Evolutionary conservation across 2,797 vertebrate genomes (phyloP).

Genomic region (Eulemur mongoz): DNA sequence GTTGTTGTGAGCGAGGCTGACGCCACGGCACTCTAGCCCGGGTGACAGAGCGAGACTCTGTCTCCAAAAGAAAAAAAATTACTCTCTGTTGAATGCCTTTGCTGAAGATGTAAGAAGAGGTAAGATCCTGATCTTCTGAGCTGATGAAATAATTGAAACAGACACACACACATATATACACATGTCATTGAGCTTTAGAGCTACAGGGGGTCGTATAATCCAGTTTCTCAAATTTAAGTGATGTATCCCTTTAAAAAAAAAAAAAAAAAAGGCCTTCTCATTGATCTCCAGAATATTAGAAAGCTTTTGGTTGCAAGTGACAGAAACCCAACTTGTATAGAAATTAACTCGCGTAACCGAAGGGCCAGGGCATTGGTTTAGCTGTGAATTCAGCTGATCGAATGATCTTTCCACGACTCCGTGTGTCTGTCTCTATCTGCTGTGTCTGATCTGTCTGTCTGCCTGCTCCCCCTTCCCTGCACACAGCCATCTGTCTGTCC

Average conservation of each 20-base stretch:
- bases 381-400: neutral
- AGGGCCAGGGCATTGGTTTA: neutral
- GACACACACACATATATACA: neutral
- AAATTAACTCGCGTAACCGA: neutral
- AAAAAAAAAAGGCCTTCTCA: neutral
- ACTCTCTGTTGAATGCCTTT: neutral
- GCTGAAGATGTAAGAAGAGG: neutral
- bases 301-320: neutral
- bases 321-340: neutral
- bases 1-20: too few species aligned
- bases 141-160: neutral
- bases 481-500: neutral
- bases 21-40: too few species aligned
- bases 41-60: too few species aligned
- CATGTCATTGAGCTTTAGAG: neutral
- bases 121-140: neutral
- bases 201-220: neutral
- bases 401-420: neutral
- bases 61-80: neutral
- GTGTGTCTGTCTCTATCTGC: neutral
- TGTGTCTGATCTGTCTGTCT: neutral
- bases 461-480: neutral
- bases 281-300: neutral
- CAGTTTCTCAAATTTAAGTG: neutral
- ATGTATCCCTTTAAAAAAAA: too few species aligned